Base-by-base conservation (phyloP, 2,888 invertebrate species). In the Leptopilina syphax region DNA sequence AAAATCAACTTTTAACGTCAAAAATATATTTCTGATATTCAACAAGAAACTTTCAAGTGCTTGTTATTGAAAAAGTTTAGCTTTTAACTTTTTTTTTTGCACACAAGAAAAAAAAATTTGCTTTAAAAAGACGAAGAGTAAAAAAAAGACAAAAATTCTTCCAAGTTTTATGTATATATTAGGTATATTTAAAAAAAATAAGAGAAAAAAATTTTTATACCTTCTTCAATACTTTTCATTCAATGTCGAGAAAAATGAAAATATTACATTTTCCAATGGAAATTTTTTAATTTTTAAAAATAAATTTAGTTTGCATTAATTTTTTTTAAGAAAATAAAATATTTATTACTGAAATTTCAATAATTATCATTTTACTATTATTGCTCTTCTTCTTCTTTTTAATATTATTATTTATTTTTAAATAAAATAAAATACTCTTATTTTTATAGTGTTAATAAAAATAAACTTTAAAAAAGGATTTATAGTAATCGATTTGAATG, bases 21-120 rank as follows among this genome's bases (percentile, higher is more conserved):
- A 70, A 34, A 70, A 70, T 70, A 50, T 70, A 47, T 70, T 70
- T 70, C 70, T 27, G 70, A 70, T 70, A 27, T 70, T 54, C 24
- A 12, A 54, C 27, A 27, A 27, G 13, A 54, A 70, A n/a, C 13
- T 34, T 27, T 70, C 13, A 70, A 70, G 27, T n/a, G 13, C 70
- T 47, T 24, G 54, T 70, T 70, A 54, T 70, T 70, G 1, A 70
- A 70, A 54, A 70, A 70, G 27, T 70, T 13, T 34, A 34, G 34
- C 34, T 3, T 34, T 34, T 34, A 34, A 34, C 34, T 34, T 34
- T 4, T 34, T 34, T 27, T 34, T 34, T 34, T 34, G 3, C 1
- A 34, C 34, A 34, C 3, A 34, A 34, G 34, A 34, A 34, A 4
- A 34, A 41, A 12, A 66, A 66, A 41, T 66, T 66, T 60, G n/a